These are phyloP conservation scores for Ibidorhyncha struthersii DNA, from an alignment of 2,113 vertebrate species.

Conservation along the genomic window DNA sequence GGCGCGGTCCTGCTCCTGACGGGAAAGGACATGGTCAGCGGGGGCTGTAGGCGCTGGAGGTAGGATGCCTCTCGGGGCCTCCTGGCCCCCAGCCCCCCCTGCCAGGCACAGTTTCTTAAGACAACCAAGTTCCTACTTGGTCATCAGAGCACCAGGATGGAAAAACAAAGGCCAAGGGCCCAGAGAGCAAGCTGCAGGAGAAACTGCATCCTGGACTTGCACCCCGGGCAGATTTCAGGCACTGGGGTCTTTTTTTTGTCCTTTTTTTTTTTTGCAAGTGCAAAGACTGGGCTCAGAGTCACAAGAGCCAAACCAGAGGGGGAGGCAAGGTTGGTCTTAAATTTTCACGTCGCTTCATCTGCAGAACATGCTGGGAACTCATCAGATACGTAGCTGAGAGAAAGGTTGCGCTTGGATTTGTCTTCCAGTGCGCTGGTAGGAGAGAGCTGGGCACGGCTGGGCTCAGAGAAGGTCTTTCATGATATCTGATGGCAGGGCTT, in stretches of 20 bases:
- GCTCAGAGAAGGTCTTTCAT: constrained; percentile 54
- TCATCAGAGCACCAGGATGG: constrained; percentile 12
- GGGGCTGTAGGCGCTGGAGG: not conserved
- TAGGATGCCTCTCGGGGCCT: not conserved
- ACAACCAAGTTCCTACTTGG: not conserved
- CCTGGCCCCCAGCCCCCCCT: not conserved
- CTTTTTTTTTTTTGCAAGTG: not conserved
- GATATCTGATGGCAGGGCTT: not conserved
- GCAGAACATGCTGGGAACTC: not conserved
- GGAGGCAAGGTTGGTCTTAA: not conserved
- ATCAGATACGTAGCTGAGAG: not conserved
- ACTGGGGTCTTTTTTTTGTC: not conserved
- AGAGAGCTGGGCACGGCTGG: not conserved
- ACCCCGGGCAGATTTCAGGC: not conserved
- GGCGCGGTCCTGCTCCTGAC: rapidly evolving
- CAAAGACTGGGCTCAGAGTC: not conserved
- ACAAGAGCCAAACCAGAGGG: not conserved
- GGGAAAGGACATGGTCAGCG: rapidly evolving
- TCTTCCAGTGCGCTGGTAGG: not conserved
- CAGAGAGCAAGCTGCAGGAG: not conserved
- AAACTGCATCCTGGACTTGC: not conserved
- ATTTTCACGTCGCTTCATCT: not conserved
- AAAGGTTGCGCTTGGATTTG: not conserved
- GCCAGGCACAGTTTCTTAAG: not conserved
- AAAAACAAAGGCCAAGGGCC: not conserved